Conservation (phyloP, 2,888 invertebrate species). For the Spodoptera littoralis region DNA sequence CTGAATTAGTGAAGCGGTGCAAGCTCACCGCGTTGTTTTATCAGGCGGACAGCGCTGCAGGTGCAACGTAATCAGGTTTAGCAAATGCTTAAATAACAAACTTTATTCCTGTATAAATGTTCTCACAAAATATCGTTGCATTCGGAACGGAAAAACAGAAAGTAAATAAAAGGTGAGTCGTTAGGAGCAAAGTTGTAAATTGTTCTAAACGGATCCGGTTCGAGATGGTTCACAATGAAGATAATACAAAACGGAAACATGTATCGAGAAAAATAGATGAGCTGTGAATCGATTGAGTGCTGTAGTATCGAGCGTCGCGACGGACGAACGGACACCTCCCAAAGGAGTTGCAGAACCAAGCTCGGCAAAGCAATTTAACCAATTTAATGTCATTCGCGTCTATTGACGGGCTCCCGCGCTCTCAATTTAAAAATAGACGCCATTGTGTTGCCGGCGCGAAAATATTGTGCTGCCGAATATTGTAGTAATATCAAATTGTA, state of each 20-base stretch:
- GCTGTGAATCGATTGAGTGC: conserved; percentile 66
- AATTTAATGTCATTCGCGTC: conserved; percentile 86
- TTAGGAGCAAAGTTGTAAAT: conserved; percentile 37
- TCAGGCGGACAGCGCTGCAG: conserved; percentile 46
- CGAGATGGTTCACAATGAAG: conserved; percentile 47
- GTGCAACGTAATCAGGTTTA: conserved; percentile 28
- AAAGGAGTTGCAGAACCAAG: conserved; percentile 78
- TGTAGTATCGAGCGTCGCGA: conserved; percentile 58
- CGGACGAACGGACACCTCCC: conserved; percentile 74
- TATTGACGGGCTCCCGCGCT: conserved; percentile 83
- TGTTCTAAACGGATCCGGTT: conserved; percentile 40
- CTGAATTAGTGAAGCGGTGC: conserved; percentile 76
- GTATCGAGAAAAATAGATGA: conserved; percentile 65
- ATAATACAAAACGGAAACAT: conserved; percentile 55
- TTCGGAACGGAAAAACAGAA: conserved; percentile 16
- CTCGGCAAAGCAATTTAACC: conserved; percentile 86
- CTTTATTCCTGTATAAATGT: conserved; percentile 12
- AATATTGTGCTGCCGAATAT: conserved; percentile 58
- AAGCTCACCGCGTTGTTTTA: conserved; percentile 62
- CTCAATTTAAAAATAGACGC: conserved; percentile 86
- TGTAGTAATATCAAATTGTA: conserved; percentile 40
- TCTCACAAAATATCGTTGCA: conserved; percentile 14
- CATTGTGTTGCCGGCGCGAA: conserved; percentile 79
- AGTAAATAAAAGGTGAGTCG: conserved; percentile 17
- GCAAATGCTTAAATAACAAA: conserved; percentile 32